Evolutionary conservation across 2,113 vertebrate species (phyloP).

Genomic region (Periophthalmodon schlosseri): DNA sequence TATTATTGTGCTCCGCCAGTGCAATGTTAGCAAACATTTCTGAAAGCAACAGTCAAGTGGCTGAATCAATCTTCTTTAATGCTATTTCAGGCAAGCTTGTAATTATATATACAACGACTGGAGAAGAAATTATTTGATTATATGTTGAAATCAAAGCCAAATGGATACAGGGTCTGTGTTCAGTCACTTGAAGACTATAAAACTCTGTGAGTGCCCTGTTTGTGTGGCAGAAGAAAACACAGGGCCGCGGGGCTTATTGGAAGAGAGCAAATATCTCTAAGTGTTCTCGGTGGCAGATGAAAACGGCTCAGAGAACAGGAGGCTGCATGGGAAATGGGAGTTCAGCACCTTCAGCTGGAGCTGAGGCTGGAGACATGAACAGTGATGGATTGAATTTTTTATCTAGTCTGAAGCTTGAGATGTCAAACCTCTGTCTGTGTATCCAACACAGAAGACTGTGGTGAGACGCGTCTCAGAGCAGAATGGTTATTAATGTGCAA

Average conservation of each 20-base stretch:
- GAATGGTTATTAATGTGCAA: neutral
- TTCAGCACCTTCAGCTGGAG: conserved; percentile 5
- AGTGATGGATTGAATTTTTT: conserved; percentile 3
- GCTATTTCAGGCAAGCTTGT: conserved; percentile 41
- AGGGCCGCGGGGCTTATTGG: conserved; percentile 43
- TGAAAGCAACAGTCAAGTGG: conserved; percentile 31
- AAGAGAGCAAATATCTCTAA: conserved; percentile 61
- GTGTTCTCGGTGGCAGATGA: conserved; percentile 58
- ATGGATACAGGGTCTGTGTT: conserved; percentile 42
- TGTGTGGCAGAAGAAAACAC: conserved; percentile 16
- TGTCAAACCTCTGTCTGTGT: conserved; percentile 30
- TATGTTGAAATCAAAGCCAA: conserved; percentile 30
- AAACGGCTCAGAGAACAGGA: conserved; percentile 45
- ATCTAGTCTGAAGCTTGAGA: conserved; percentile 1
- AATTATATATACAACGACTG: conserved; percentile 38
- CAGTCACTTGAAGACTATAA: conserved; percentile 31
- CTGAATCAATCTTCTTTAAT: conserved; percentile 52
- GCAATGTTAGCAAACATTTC: conserved; percentile 14
- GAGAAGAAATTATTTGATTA: conserved; percentile 32
- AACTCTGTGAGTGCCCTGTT: conserved; percentile 23
- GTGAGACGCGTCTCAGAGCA: neutral
- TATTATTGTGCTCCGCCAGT: conserved; percentile 10
- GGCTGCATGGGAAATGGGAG: conserved; percentile 30
- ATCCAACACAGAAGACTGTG: neutral
- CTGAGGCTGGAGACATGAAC: neutral